phyloP scores from a whole-genome alignment of 2,797 vertebrate genomes.

The Philypnodon macrostomus region DNA sequence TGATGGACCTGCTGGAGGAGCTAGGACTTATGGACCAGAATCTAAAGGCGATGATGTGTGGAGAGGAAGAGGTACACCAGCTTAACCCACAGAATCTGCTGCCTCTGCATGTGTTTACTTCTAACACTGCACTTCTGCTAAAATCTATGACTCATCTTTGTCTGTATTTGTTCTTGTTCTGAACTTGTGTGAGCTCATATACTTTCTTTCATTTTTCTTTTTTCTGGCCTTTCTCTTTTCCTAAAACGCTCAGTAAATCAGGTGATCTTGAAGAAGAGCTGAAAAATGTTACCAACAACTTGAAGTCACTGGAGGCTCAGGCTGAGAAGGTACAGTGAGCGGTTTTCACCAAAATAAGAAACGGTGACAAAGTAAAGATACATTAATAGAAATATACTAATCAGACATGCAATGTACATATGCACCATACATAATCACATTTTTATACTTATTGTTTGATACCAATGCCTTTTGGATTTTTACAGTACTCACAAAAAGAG shows the following conservation, averaged over 20 bases:
- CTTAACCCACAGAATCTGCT: conserved; percentile 21
- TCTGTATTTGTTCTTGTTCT: neutral
- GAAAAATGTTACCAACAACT: conserved; percentile 99
- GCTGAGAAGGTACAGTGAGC: conserved; percentile 81
- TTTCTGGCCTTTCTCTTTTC: conserved; percentile 55
- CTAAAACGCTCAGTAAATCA: conserved; percentile 88
- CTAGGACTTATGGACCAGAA: conserved; percentile 94
- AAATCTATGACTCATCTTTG: too few species aligned
- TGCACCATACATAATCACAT: neutral
- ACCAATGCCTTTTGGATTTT: conserved; percentile 3
- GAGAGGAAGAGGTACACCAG: conserved; percentile 93
- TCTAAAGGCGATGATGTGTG: conserved; percentile 94
- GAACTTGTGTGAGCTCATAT: conserved; percentile 21
- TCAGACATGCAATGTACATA: too few species aligned
- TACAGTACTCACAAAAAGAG: conserved; percentile 94
- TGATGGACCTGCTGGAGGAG: conserved; percentile 91
- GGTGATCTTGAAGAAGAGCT: conserved; percentile 98
- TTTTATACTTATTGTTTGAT: neutral
- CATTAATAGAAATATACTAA: too few species aligned
- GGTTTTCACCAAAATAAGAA: neutral
- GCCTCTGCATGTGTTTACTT: conserved; percentile 36
- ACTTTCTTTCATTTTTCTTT: conserved; percentile 43
- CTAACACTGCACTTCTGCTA: conserved; percentile 30
- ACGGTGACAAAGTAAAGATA: neutral
- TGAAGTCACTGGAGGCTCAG: conserved; percentile 98